A percentile compares a stretch with the other conserved stretches of the same genome.
Evolutionary conservation across 2,888 invertebrate genomes (phyloP).

Genomic region (Acanthopleura granulata): DNA sequence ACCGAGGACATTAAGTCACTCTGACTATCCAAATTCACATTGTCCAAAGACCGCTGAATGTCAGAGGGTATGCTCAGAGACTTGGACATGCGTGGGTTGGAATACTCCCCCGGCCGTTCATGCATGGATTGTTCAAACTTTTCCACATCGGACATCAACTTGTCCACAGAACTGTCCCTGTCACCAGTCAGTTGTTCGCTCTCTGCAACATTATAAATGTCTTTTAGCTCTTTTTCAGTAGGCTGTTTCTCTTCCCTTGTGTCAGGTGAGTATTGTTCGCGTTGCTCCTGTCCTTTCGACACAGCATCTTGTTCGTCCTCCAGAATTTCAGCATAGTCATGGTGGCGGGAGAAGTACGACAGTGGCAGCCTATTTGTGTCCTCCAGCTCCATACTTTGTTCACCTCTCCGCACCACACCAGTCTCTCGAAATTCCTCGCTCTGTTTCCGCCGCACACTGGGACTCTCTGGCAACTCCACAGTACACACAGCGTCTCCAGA

Average conservation of each 20-base stretch:
- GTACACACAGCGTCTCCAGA: conserved; percentile 23
- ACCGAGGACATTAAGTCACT: conserved; percentile 57
- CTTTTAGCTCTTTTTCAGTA: neutral
- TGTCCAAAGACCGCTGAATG: conserved; percentile 59
- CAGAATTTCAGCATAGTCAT: conserved; percentile 61
- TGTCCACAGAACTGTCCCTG: neutral
- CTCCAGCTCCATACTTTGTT: neutral
- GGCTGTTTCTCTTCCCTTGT: neutral
- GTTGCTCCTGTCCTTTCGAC: neutral
- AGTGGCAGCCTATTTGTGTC: neutral
- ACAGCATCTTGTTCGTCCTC: neutral
- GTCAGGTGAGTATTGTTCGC: neutral
- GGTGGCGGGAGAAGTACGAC: conserved; percentile 47
- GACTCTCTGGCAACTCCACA: conserved; percentile 42
- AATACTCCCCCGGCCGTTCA: neutral
- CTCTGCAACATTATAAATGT: neutral
- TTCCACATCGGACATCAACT: conserved; percentile 13
- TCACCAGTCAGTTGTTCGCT: neutral
- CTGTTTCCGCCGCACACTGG: conserved; percentile 40
- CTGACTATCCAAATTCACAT: conserved; percentile 51
- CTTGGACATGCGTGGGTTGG: conserved; percentile 44
- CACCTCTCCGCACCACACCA: neutral
- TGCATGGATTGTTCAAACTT: conserved; percentile 17
- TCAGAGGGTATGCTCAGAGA: conserved; percentile 62
- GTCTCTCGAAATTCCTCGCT: neutral